phyloP scores from a whole-genome alignment of 2,797 vertebrate species.

The Cynodonichthys magdalenae region DNA sequence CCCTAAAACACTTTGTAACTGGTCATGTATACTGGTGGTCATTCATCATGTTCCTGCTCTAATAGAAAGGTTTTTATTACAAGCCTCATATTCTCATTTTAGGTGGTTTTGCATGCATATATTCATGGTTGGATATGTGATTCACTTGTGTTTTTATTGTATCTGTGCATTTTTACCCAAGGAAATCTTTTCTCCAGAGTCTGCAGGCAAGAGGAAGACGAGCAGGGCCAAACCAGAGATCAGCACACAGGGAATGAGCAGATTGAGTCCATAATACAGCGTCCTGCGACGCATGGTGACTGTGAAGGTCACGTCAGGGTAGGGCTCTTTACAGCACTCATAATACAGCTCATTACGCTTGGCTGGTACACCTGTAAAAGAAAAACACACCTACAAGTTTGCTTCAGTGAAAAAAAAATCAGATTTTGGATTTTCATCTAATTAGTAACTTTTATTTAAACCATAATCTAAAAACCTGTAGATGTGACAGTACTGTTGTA shows the following conservation, averaged over 20 bases:
- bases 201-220: conserved; percentile 91
- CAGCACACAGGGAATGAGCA: conserved; percentile 92
- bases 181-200: conserved; percentile 94
- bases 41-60: conserved; percentile 33
- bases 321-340: conserved; percentile 93
- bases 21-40: conserved; percentile 7
- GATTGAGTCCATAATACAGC: conserved; percentile 91
- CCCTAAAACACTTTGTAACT: conserved; percentile 25
- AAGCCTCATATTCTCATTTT: not conserved
- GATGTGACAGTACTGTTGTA: not conserved
- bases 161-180: conserved; percentile 77
- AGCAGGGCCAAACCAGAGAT: conserved; percentile 91
- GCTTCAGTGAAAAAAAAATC: not conserved
- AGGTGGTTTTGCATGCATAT: not conserved
- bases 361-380: conserved; percentile 85
- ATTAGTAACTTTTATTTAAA: not conserved
- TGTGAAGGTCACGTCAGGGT: conserved; percentile 92
- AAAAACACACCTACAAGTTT: conserved; percentile 1
- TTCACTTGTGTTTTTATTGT: conserved; percentile 1
- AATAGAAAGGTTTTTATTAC: conserved; percentile 1
- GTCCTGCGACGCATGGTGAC: conserved; percentile 92
- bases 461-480: not conserved
- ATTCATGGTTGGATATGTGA: not conserved
- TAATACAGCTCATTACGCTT: conserved; percentile 92
- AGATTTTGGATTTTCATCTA: not conserved